These are phyloP conservation scores for Euzetes globulus DNA, from an alignment of 2,888 invertebrate species.

Conservation along the genomic window DNA sequence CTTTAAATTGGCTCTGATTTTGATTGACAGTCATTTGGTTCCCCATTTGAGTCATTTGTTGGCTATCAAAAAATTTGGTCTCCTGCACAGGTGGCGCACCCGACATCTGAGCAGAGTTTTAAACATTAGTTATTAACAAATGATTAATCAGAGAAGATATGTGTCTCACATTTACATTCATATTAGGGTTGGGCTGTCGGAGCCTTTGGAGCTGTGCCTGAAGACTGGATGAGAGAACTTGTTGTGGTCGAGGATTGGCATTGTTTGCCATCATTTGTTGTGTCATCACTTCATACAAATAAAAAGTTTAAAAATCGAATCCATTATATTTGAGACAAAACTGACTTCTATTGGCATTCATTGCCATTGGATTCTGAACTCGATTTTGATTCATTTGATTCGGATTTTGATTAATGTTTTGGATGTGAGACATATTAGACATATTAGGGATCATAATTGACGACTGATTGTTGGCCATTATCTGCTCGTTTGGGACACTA, in stretches of 20 bases:
- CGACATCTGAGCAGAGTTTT: neutral
- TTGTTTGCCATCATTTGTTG: neutral
- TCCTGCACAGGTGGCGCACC: neutral
- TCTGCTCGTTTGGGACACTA: neutral
- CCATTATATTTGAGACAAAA: neutral
- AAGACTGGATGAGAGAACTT: conserved; percentile 5
- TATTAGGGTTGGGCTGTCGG: neutral
- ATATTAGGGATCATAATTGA: neutral
- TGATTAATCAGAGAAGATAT: neutral
- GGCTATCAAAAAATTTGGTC: neutral
- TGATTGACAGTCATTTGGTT: neutral
- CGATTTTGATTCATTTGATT: conserved; percentile 15
- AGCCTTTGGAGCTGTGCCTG: neutral
- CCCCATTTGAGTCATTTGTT: neutral
- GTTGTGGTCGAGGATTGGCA: neutral
- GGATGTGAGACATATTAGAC: neutral
- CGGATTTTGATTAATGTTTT: neutral
- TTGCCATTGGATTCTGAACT: neutral
- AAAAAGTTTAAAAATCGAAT: neutral
- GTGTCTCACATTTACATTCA: neutral
- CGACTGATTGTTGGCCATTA: neutral
- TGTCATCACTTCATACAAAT: neutral
- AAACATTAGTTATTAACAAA: neutral
- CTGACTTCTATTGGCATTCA: conserved; percentile 3
- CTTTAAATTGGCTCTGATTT: conserved; percentile 15